A percentile compares a stretch with the other conserved stretches of the same genome.
phyloP scores from a whole-genome alignment of 2,888 invertebrate species.

The Lottia gigantea region DNA sequence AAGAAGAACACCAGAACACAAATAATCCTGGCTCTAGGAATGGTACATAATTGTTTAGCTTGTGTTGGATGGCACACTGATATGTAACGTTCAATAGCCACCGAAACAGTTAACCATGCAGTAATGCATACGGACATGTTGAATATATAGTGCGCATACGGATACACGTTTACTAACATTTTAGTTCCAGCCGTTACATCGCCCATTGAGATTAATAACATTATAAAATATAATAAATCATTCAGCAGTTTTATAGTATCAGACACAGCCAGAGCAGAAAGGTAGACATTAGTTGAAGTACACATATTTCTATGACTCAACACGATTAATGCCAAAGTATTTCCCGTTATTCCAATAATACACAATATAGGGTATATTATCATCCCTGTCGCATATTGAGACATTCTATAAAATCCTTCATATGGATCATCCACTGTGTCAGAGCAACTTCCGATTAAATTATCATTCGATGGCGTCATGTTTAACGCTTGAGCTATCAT shows the following conservation, averaged over 20 bases:
- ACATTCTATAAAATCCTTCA: conserved; percentile 51
- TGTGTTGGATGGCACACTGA: conserved; percentile 60
- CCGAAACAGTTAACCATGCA: conserved; percentile 63
- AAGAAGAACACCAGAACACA: conserved; percentile 56
- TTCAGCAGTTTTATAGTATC: conserved; percentile 60
- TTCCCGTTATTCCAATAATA: conserved; percentile 54
- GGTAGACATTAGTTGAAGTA: conserved; percentile 61
- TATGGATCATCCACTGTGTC: conserved; percentile 19
- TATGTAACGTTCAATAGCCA: conserved; percentile 62
- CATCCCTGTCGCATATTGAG: conserved; percentile 56
- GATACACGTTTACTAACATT: conserved; percentile 54
- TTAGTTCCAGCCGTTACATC: conserved; percentile 38
- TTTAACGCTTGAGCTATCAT: too few relatives aligned
- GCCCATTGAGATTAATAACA: conserved; percentile 45
- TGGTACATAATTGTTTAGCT: conserved; percentile 49
- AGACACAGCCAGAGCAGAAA: conserved; percentile 59
- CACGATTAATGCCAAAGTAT: conserved; percentile 55
- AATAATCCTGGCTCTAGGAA: conserved; percentile 49
- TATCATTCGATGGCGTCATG: too few relatives aligned
- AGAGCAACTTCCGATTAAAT: not conserved
- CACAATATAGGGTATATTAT: conserved; percentile 59
- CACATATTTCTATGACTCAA: conserved; percentile 52
- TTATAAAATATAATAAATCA: conserved; percentile 59
- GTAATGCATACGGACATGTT: conserved; percentile 59
- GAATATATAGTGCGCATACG: conserved; percentile 62